These are phyloP conservation scores for Cairina moschata DNA, from an alignment of 2,113 vertebrate species.

Conservation along the genomic window DNA sequence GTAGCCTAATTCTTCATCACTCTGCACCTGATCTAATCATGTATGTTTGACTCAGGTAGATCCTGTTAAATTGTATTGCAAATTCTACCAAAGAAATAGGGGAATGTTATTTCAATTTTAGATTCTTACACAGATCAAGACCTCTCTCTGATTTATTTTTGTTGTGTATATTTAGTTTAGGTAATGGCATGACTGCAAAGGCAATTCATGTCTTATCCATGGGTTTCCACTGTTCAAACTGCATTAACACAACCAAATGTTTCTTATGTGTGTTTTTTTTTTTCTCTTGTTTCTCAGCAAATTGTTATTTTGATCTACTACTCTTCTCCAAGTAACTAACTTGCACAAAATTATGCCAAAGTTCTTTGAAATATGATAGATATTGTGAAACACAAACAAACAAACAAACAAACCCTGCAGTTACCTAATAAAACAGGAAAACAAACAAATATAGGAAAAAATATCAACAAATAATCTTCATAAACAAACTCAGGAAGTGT, in stretches of 20 bases:
- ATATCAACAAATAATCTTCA: too few relatives aligned
- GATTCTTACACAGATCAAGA: not conserved
- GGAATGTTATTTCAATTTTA: not conserved
- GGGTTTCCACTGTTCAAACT: not conserved
- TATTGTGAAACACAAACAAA: not conserved
- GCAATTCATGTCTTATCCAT: not conserved
- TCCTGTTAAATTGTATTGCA: not conserved
- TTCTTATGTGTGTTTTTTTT: not conserved
- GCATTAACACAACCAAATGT: not conserved
- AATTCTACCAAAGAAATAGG: not conserved
- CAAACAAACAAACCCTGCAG: not conserved
- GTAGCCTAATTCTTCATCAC: not conserved
- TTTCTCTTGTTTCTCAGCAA: not conserved
- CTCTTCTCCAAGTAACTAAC: not conserved
- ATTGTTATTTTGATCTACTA: not conserved
- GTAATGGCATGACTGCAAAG: not conserved
- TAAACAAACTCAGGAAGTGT: too few relatives aligned
- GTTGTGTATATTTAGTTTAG: not conserved
- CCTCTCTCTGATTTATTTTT: not conserved
- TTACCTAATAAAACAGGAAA: not conserved
- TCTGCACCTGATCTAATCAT: not conserved
- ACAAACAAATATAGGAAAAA: not conserved
- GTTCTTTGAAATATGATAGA: not conserved
- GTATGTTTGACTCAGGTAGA: not conserved
- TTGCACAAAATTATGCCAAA: not conserved